A percentile compares a stretch with the other conserved stretches of the same genome.
phyloP scores from a whole-genome alignment of 1,140 invertebrate species.

The Cherax destructor region DNA sequence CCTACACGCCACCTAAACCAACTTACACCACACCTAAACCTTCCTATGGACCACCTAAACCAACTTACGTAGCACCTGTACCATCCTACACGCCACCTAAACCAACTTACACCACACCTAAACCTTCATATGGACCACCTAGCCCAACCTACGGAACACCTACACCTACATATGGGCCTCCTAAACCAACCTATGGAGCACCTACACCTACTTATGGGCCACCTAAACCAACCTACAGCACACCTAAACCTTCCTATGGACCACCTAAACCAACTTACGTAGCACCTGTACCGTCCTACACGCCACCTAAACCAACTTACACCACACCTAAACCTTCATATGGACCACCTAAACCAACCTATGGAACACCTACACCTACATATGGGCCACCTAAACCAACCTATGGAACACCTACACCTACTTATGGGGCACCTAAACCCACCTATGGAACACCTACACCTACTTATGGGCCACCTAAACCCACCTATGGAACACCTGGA shows the following conservation, averaged over 20 bases:
- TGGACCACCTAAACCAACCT: background rate
- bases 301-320: background rate
- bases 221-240: background rate
- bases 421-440: background rate
- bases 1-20: background rate
- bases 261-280: background rate
- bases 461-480: background rate
- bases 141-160: background rate
- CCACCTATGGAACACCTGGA: background rate
- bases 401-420: background rate
- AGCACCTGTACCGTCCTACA: background rate
- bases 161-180: background rate
- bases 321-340: background rate
- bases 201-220: background rate
- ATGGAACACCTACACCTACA: background rate
- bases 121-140: background rate
- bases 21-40: background rate
- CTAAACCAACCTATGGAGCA: background rate
- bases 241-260: background rate
- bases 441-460: background rate
- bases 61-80: background rate
- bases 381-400: background rate
- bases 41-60: background rate
- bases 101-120: background rate
- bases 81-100: background rate